Evolutionary conservation across 1,140 invertebrate genomes (phyloP).

Genomic region (Ceratina australensis): DNA sequence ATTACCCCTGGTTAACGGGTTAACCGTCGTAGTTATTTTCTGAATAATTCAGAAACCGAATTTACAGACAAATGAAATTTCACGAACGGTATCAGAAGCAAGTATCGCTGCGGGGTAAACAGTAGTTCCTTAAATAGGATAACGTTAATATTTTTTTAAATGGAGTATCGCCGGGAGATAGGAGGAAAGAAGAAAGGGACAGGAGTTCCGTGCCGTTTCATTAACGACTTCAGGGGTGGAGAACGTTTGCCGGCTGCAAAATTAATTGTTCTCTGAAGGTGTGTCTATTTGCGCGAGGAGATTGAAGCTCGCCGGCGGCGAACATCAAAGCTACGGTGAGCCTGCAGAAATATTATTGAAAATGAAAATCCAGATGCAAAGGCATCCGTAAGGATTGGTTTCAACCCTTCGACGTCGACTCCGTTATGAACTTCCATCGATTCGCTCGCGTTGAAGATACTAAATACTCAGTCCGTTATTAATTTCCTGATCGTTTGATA

Average conservation of each 20-base stretch:
- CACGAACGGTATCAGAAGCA: too few relatives aligned
- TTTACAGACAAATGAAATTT: too few relatives aligned
- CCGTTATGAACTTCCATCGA: too few relatives aligned
- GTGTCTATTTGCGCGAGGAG: conserved; percentile 30
- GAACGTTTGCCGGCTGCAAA: conserved; percentile 34
- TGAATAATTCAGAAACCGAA: neutral
- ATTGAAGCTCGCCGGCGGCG: neutral
- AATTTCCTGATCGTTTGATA: conserved; percentile 21
- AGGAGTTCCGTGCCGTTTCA: conserved; percentile 5
- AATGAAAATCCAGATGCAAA: neutral
- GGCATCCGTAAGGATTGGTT: neutral
- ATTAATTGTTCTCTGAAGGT: conserved; percentile 41
- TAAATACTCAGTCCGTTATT: conserved; percentile 9
- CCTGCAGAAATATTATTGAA: conserved; percentile 17
- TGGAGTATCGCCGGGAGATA: neutral
- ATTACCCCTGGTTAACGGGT: too few relatives aligned
- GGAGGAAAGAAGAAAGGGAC: too few relatives aligned
- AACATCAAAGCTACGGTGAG: conserved; percentile 15
- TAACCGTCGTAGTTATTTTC: neutral
- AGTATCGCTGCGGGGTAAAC: neutral
- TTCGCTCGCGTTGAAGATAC: neutral
- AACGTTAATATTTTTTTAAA: neutral
- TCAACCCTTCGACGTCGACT: too few relatives aligned
- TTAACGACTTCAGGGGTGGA: conserved; percentile 26
- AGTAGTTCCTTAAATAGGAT: neutral